Percentiles rank a stretch among this genome's conserved stretches.
Conservation (phyloP, 2,888 invertebrate genomes). For the Thymelicus sylvestris region DNA sequence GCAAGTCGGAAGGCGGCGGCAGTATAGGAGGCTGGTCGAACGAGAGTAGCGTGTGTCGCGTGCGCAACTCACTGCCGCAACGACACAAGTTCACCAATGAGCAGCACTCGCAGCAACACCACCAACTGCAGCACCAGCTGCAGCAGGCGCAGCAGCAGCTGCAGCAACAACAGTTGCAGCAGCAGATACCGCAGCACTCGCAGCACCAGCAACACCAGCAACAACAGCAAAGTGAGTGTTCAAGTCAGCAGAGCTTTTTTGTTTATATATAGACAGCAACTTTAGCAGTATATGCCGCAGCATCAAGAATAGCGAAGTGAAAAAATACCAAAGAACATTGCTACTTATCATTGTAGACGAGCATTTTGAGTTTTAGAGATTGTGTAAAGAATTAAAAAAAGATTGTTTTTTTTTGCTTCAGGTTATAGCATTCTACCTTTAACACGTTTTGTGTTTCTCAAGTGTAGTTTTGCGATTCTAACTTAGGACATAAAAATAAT, state of each 20-base stretch:
- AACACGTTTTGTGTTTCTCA: too few relatives aligned
- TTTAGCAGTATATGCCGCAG: too few relatives aligned
- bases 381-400: too few relatives aligned
- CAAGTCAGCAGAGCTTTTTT: not conserved
- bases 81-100: conserved; percentile 79
- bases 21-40: conserved; percentile 77
- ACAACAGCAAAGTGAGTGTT: conserved; percentile 44
- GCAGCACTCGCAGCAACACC: conserved; percentile 66
- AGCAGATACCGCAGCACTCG: conserved; percentile 43
- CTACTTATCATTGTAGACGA: too few relatives aligned
- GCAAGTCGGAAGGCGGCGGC: conserved; percentile 77
- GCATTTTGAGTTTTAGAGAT: too few relatives aligned
- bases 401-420: too few relatives aligned
- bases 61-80: conserved; percentile 72
- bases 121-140: conserved; percentile 54
- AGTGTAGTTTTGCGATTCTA: too few relatives aligned
- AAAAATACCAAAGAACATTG: too few relatives aligned
- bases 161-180: conserved; percentile 44
- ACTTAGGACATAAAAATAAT: not conserved
- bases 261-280: too few relatives aligned
- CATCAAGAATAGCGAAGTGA: too few relatives aligned
- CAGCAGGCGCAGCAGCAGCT: conserved; percentile 48
- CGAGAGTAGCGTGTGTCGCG: conserved; percentile 76
- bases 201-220: conserved; percentile 43
- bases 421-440: too few relatives aligned